These are phyloP conservation scores for Lacerta bilineata DNA, from an alignment of 2,797 vertebrate genomes.

Conservation along the genomic window DNA sequence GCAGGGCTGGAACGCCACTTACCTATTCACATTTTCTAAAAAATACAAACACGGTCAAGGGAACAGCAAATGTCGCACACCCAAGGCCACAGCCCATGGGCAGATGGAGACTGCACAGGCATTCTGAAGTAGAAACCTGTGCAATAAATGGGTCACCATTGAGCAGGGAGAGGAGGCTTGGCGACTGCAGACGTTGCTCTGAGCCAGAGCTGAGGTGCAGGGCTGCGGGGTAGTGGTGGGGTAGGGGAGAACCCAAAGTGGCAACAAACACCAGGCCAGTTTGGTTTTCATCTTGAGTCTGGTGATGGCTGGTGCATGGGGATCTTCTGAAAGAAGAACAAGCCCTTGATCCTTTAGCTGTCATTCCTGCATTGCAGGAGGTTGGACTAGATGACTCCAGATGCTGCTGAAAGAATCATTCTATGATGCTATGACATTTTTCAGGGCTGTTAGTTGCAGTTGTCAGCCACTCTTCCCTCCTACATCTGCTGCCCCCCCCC, in stretches of 20 bases:
- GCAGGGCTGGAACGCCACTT: constrained; percentile 70
- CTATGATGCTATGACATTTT: too few relatives aligned
- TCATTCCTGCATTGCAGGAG: too few relatives aligned
- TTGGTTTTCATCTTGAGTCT: background rate
- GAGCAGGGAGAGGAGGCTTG: background rate
- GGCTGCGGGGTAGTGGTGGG: fast-evolving
- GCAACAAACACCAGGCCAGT: background rate
- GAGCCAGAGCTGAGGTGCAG: background rate
- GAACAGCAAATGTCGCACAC: constrained; percentile 44
- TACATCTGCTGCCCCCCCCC: background rate
- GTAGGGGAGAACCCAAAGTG: background rate
- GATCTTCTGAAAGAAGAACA: background rate
- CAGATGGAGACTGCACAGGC: background rate
- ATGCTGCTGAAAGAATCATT: background rate
- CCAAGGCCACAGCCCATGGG: constrained; percentile 27
- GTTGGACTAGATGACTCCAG: background rate
- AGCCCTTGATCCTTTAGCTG: too few relatives aligned
- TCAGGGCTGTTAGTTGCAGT: too few relatives aligned
- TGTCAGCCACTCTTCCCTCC: background rate
- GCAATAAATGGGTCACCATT: constrained; percentile 11
- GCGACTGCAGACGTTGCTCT: background rate
- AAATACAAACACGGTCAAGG: constrained; percentile 67
- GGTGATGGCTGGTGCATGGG: background rate
- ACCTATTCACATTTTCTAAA: constrained; percentile 67
- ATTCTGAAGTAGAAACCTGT: background rate